phyloP scores from a whole-genome alignment of 1,140 invertebrate genomes.

The Proctacanthus coquilletti region DNA sequence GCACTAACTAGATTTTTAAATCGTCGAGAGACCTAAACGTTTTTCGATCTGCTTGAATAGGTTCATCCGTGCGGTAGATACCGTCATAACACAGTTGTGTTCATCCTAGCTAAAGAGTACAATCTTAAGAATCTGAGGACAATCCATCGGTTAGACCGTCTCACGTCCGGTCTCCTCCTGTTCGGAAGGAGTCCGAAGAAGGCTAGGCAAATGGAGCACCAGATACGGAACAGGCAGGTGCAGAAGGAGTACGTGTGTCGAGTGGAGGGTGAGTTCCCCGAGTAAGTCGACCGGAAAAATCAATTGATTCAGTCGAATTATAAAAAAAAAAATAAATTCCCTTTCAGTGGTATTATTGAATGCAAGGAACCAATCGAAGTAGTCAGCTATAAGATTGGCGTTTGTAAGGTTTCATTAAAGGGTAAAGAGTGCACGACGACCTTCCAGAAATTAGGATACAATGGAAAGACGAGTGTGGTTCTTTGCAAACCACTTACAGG shows the following conservation, averaged over 20 bases:
- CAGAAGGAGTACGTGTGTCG: constrained; percentile 94
- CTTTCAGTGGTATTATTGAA: constrained; percentile 58
- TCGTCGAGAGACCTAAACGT: too few species aligned
- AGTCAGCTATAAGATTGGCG: constrained; percentile 88
- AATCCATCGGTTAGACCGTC: constrained; percentile 77
- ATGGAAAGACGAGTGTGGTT: constrained; percentile 80
- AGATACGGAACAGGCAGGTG: constrained; percentile 80
- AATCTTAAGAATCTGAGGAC: constrained; percentile 86
- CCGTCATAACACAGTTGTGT: constrained; percentile 89
- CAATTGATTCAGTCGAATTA: neutral
- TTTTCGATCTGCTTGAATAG: constrained; percentile 40
- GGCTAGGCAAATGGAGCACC: constrained; percentile 83
- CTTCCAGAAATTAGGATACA: constrained; percentile 77
- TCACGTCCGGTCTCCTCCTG: constrained; percentile 87
- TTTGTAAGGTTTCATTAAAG: constrained; percentile 78
- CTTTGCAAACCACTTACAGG: constrained; percentile 87
- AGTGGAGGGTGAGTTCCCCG: constrained; percentile 92
- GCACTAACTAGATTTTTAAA: too few species aligned
- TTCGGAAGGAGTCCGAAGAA: constrained; percentile 87
- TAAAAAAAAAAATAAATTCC: constrained; percentile 7
- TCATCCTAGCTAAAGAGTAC: constrained; percentile 92
- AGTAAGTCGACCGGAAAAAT: constrained; percentile 44
- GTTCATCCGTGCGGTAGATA: constrained; percentile 95
- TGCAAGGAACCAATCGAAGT: constrained; percentile 87
- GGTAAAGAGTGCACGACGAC: constrained; percentile 83